Evolutionary conservation across 2,797 vertebrate species (phyloP).

Genomic region (Gephyroberyx darwinii): DNA sequence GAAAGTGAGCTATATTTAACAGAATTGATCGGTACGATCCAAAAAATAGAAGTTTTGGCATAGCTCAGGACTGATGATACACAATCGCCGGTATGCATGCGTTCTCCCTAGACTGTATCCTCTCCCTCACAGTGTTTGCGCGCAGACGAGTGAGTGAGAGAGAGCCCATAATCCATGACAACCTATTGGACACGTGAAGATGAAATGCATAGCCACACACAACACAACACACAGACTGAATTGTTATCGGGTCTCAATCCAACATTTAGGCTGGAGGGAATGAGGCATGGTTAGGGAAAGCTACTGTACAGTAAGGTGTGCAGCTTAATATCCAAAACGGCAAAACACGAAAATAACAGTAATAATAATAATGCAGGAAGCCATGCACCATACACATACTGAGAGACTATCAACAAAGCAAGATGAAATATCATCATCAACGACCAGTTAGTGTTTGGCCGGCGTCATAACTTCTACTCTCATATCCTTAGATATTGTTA

Average conservation of each 20-base stretch:
- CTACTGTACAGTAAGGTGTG: background rate
- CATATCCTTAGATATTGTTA: constrained; percentile 9
- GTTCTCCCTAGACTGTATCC: background rate
- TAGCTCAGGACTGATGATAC: constrained; percentile 18
- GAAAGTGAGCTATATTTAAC: constrained; percentile 56
- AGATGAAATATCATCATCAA: background rate
- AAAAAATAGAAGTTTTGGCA: constrained; percentile 34
- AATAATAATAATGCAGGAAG: background rate
- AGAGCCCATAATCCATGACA: background rate
- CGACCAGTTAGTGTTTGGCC: background rate
- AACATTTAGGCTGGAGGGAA: constrained; percentile 5
- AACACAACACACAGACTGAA: constrained; percentile 1
- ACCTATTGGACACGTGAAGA: background rate
- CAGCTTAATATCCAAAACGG: background rate
- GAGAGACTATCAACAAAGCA: background rate
- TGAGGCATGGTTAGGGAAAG: background rate
- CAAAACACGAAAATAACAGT: background rate
- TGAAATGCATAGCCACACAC: background rate
- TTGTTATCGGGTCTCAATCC: background rate
- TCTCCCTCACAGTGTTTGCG: background rate
- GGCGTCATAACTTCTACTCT: background rate
- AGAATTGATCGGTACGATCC: constrained; percentile 46
- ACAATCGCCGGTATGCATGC: constrained; percentile 16
- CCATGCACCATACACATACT: background rate
- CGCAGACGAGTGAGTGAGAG: background rate